Base-by-base conservation (phyloP, 2,797 vertebrate genomes). In the Anomalospiza imberbis region DNA sequence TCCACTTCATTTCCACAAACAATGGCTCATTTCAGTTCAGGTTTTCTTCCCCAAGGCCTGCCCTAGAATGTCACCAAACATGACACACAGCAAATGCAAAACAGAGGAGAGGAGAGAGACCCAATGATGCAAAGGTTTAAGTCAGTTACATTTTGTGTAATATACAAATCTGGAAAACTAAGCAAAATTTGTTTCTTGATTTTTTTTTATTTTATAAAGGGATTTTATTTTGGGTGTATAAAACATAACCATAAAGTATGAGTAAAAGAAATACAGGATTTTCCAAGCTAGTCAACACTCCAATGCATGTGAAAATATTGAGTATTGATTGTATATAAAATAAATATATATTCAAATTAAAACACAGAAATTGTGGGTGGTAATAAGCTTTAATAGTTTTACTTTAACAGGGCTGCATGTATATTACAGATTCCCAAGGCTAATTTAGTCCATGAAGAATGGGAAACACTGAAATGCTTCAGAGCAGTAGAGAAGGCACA, bases 341-440 rank as follows among this genome's bases (percentile, higher is more conserved):
- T 61, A 88, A 88, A 7, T 9, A 42, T n/a, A 32, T 73, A 73
- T 70, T 96, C 55, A 79, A 87, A 65, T 45, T 34, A 66, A 73
- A 89, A 88, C 66, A 96, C 80, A 88, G 53, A 86, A 89, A 91
- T 32, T 72, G 38, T 55, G 47, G 88, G 24, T 4, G 5, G 9
- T 50, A 84, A 61, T 42, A 88, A 79, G 24, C 40, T 71, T 91
- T 90, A 74, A 77, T 18, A 93, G 82, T 96, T 95, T 83, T 77
- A 68, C 91, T 70, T 77, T 76, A 80, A 24, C 32, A 76, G 40
- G 57, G 22, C 10, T 29, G 12, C 47, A 54, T 1, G 2, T 25
- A 17, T 3, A 71, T 34, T 60, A 54, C 5, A 66, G 40, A 80
- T 86, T 90, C 83, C 81, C 54, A 93, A 67, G 48, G 6, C 16